phyloP scores from a whole-genome alignment of 1,140 invertebrate species.

The Teleogryllus occipitalis region DNA sequence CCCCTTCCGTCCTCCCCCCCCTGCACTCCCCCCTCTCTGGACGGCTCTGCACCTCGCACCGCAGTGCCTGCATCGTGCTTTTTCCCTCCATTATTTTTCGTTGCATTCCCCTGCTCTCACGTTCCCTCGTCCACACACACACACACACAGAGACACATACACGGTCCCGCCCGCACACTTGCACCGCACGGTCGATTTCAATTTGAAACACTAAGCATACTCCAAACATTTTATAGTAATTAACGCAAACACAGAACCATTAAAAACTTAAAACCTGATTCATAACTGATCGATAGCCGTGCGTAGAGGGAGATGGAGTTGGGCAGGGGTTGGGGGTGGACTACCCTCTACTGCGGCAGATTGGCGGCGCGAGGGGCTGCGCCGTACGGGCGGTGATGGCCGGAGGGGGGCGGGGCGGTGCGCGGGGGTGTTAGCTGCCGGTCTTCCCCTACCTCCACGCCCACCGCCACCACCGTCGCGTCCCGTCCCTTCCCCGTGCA shows the following conservation, averaged over 20 bases:
- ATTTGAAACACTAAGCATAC: slow-evolving; percentile 5
- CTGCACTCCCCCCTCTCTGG: not conserved
- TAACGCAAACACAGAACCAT: not conserved
- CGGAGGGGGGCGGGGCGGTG: no score
- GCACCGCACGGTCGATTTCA: not conserved
- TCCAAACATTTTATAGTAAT: slow-evolving; percentile 6
- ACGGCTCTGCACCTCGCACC: not conserved
- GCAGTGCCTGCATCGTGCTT: not conserved
- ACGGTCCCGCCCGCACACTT: not conserved
- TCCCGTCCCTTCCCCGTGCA: not conserved
- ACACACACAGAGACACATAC: no score
- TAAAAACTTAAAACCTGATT: slow-evolving; percentile 2
- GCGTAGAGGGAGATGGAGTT: not conserved
- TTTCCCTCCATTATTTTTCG: not conserved
- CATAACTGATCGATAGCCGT: not conserved
- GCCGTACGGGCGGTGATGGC: no score
- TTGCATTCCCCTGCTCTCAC: not conserved
- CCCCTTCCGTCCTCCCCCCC: not conserved
- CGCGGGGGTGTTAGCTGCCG: no score
- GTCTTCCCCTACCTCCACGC: no score
- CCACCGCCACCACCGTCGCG: no score
- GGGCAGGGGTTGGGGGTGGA: not conserved
- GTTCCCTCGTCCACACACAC: no score
- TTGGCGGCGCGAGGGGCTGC: not conserved
- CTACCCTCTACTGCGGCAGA: not conserved